Conservation (phyloP, 2,113 vertebrate species). For the Dinomys branickii region DNA sequence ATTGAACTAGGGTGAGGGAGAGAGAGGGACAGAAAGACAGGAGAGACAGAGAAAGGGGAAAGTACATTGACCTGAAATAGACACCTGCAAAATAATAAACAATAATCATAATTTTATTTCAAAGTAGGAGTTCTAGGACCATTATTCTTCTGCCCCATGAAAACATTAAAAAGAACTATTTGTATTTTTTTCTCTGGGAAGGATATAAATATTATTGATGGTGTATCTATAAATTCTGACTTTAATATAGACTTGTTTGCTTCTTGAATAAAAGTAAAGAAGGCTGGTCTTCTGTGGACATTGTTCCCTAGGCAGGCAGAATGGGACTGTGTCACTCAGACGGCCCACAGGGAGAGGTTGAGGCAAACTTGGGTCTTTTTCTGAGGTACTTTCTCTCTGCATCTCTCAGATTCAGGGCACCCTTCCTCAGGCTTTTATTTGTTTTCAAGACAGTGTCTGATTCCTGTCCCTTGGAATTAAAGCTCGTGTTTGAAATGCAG, state of each 20-base stretch:
- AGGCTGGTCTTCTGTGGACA: neutral
- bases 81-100: constrained; percentile 8
- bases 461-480: neutral
- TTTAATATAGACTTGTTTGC: constrained; percentile 16
- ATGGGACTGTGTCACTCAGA: neutral
- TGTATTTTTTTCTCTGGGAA: neutral
- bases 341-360: neutral
- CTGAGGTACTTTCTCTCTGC: neutral
- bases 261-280: constrained; percentile 6
- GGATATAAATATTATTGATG: neutral
- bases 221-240: neutral
- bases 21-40: neutral
- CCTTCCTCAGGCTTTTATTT: constrained; percentile 6
- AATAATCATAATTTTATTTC: constrained; percentile 15
- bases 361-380: neutral
- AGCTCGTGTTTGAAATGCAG: neutral
- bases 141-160: neutral
- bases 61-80: constrained; percentile 45
- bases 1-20: constrained; percentile 32
- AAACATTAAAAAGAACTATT: neutral
- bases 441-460: constrained; percentile 20
- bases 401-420: neutral
- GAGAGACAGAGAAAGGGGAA: neutral
- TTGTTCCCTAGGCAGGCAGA: neutral
- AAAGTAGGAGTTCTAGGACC: neutral